Evolutionary conservation across 2,888 invertebrate genomes (phyloP), one percentile per base, ranked within the genome.

Genomic region (Epinotia nisella): DNA sequence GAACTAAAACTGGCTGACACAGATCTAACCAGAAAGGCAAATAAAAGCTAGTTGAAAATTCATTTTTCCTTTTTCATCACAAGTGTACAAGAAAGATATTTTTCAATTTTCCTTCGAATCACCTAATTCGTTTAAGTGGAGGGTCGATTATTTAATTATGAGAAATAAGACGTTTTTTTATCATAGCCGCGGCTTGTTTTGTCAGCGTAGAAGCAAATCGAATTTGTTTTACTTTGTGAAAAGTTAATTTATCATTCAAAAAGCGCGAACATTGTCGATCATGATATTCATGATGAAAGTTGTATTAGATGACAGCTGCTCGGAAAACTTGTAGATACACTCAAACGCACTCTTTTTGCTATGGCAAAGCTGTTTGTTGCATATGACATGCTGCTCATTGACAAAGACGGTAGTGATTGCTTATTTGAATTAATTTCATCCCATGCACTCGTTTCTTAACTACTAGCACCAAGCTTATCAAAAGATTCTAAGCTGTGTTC

Each of bases 121-220:
- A 19, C 21, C 45, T 21, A 56, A 62, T 68, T 62, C 39, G 19
- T 61, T 35, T 68, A 68, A 62, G 24, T 29, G 49, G 55, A 56
- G 29, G 68, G 72, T 68, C 68, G 39, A 64, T 72, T 68, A 62
- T 72, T 72, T 17, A 68, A 72, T 68, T 58, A 72, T 58, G 29
- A 68, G 21, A 61, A 61, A 51, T 49, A n/a, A 56, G 39, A 58
- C 21, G 41, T 19, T 7, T 62, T n/a, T 72, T 56, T 61, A 58
- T 39, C 13, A 39, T 21, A 49, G 39, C 51, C 24, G 35, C 9
- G n/a, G 21, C 56, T 62, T 67, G 24, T 39, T 58, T 68, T 70
- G 56, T 61, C 29, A 45, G 9, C 13, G 11, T 35, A 17, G 58
- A 56, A 51, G 24, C 56, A 72, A 67, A 67, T 67, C 61, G 21